Evolutionary conservation across 2,113 vertebrate genomes (phyloP), one percentile per base, ranked within the genome.

Genomic region (Boulengeromyrus knoepffleri): DNA sequence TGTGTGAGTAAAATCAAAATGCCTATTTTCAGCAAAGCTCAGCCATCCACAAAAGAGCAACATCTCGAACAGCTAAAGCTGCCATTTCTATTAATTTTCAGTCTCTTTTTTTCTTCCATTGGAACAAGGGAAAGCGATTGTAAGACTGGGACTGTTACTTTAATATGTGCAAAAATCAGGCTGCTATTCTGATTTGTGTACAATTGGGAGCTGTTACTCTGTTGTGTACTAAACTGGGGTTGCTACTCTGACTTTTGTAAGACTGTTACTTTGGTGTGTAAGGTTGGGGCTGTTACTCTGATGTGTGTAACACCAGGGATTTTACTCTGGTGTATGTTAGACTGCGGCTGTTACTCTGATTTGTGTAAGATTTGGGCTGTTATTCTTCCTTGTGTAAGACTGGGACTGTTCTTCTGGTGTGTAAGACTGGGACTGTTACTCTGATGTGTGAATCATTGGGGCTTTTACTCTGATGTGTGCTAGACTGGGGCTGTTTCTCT

Each of bases 1-100:
- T 92, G 86, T 91, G 91, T 52, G 62, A 87, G 89, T 90, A 50
- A 93, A 88, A 93, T 92, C 58, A 84, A 53, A 88, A 88, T 88
- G 52, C 58, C 80, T 93, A 92, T 92, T 93, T 93, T 91, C 87
- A 90, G 62, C 50, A 83, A 42, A 86, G 85, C 86, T 90, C 89
- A 86, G 88, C 91, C 85, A 89, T 89, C 45, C 90, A 88, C 53
- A 87, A 52, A 47, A 89, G 58, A 89, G 85, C 92, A 93, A 92
- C 89, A 8, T 90, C 56, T 93, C 89, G 70, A 90, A 90, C 85
- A 91, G 89, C 89, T 83, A 58, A 88, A 89, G 87, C 84, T 58
- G 89, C 58, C 27, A 58, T 53, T 50, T 42, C 91, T 27, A 10
- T 89, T 39, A 8, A n/a, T 50, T 66, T 50, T 66, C 46, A 66